Evolutionary conservation across 1,140 invertebrate genomes (phyloP).

Genomic region (Aphidius ervi): DNA sequence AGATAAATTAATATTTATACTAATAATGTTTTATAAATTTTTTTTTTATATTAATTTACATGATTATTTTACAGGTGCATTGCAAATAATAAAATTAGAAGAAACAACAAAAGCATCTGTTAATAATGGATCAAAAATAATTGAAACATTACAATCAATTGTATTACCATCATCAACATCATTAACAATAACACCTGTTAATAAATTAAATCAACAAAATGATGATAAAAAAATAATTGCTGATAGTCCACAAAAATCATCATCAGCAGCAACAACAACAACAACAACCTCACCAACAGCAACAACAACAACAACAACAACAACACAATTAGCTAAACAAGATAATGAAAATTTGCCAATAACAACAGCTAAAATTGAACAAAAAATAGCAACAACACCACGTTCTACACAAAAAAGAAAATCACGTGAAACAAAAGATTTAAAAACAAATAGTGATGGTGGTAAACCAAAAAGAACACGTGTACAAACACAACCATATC

Average conservation of each 20-base stretch:
- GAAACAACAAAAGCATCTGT: conserved; percentile 39
- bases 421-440: conserved; percentile 45
- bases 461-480: conserved; percentile 57
- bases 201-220: no score
- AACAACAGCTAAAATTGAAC: conserved; percentile 32
- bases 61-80: conserved; percentile 18
- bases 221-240: no score
- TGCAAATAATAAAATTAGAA: conserved; percentile 34
- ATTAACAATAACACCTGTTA: background rate
- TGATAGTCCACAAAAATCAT: background rate
- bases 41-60: conserved; percentile 16
- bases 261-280: conserved; percentile 20
- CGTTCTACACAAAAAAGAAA: conserved; percentile 44
- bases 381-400: conserved; percentile 29
- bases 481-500: conserved; percentile 72
- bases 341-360: conserved; percentile 15
- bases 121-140: conserved; percentile 27
- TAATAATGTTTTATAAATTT: background rate
- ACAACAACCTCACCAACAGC: conserved; percentile 25
- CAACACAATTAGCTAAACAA: conserved; percentile 24
- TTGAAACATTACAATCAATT: background rate
- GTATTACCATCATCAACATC: conserved; percentile 8
- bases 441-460: conserved; percentile 42
- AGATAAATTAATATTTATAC: background rate
- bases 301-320: conserved; percentile 15